phyloP scores from a whole-genome alignment of 2,888 invertebrate species.

The Zygaena filipendulae region DNA sequence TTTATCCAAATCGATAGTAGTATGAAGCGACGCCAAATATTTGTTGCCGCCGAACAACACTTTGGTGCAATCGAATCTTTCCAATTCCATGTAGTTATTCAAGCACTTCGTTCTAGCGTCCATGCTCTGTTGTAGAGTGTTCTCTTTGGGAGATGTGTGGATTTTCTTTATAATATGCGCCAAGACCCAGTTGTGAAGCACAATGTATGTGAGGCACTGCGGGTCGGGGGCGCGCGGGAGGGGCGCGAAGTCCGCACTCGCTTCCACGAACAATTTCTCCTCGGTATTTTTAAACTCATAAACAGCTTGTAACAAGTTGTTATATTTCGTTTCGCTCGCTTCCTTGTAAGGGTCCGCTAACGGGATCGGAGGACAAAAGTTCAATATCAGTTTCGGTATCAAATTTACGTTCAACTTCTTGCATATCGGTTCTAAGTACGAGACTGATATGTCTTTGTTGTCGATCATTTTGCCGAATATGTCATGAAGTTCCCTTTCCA shows the following conservation, averaged over 20 bases:
- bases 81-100: slow-evolving; percentile 68
- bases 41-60: slow-evolving; percentile 66
- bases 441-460: slow-evolving; percentile 72
- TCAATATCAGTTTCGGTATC: slow-evolving; percentile 77
- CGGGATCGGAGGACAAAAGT: slow-evolving; percentile 75
- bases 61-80: slow-evolving; percentile 63
- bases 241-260: slow-evolving; percentile 48
- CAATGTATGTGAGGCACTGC: slow-evolving; percentile 70
- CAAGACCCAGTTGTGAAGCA: slow-evolving; percentile 74
- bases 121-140: slow-evolving; percentile 53
- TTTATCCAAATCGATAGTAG: slow-evolving; percentile 59
- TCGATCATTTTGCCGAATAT: slow-evolving; percentile 76
- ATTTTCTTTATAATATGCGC: slow-evolving; percentile 75
- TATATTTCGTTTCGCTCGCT: slow-evolving; percentile 43
- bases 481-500: slow-evolving; percentile 65
- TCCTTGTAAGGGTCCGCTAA: slow-evolving; percentile 45
- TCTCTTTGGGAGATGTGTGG: slow-evolving; percentile 62
- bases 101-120: slow-evolving; percentile 70
- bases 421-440: slow-evolving; percentile 75
- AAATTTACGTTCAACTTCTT: slow-evolving; percentile 77
- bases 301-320: slow-evolving; percentile 44
- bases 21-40: slow-evolving; percentile 69
- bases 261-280: slow-evolving; percentile 59
- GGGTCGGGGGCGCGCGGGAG: slow-evolving; percentile 53
- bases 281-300: slow-evolving; percentile 53